phyloP scores from a whole-genome alignment of 2,888 invertebrate genomes.

The Pecten maximus region DNA sequence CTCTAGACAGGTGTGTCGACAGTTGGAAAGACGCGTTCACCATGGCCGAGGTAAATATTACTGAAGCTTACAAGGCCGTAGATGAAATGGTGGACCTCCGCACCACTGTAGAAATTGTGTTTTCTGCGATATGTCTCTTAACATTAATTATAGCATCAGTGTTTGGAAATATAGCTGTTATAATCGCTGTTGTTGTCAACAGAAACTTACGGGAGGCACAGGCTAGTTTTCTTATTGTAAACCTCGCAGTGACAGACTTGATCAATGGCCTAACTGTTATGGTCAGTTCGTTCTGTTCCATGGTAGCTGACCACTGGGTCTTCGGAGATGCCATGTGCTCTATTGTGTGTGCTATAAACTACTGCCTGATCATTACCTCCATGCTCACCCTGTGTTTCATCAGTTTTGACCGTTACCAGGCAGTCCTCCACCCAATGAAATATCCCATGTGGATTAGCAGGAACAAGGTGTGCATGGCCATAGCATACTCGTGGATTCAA shows the following conservation, averaged over 20 bases:
- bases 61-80: neutral
- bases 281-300: conserved; percentile 67
- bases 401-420: conserved; percentile 79
- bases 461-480: conserved; percentile 58
- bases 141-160: conserved; percentile 67
- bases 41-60: neutral
- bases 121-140: conserved; percentile 61
- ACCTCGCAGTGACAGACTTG: conserved; percentile 77
- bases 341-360: conserved; percentile 78
- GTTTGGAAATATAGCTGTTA: conserved; percentile 75
- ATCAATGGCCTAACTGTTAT: conserved; percentile 73
- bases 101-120: conserved; percentile 15
- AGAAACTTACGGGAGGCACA: conserved; percentile 67
- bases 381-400: conserved; percentile 81
- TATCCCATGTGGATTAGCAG: conserved; percentile 70
- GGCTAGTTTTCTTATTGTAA: conserved; percentile 77
- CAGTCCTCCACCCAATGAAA: conserved; percentile 74
- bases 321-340: conserved; percentile 68
- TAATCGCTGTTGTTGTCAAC: conserved; percentile 66
- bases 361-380: conserved; percentile 81
- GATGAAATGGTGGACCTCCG: neutral
- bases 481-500: conserved; percentile 77
- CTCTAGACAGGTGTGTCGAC: neutral
- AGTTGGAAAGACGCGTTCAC: neutral
- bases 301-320: conserved; percentile 69